Conservation (phyloP, 2,888 invertebrate genomes). For the Conchocele bisecta region DNA sequence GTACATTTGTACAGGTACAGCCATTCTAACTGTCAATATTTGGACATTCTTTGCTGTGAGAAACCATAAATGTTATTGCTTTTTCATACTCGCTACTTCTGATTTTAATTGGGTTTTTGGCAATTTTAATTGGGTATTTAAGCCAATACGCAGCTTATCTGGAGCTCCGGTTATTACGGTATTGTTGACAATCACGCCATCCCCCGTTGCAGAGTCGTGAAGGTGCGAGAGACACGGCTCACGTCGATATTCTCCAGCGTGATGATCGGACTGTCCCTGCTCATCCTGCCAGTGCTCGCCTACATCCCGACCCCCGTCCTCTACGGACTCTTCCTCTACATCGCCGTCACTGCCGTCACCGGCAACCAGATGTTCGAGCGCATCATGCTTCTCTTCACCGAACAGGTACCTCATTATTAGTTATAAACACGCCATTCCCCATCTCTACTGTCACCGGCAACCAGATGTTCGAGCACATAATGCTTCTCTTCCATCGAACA, state of each 20-base stretch:
- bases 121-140: no score
- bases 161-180: no score
- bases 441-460: constrained; percentile 85
- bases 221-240: constrained; percentile 85
- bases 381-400: constrained; percentile 85
- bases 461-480: constrained; percentile 85
- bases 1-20: no score
- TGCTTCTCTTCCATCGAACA: constrained; percentile 82
- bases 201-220: constrained; percentile 83
- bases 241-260: constrained; percentile 85
- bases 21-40: no score
- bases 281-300: constrained; percentile 84
- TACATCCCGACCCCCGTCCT: constrained; percentile 85
- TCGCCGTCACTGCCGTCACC: constrained; percentile 85
- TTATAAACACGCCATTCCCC: no score
- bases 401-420: constrained; percentile 85
- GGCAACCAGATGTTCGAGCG: constrained; percentile 86
- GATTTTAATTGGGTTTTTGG: no score
- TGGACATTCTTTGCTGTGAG: no score
- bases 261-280: constrained; percentile 85
- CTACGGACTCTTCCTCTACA: constrained; percentile 86
- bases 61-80: no score
- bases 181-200: no score
- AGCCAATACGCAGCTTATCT: no score
- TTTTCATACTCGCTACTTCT: no score